These are phyloP conservation scores for Chloropsis cyanopogon DNA, from an alignment of 2,113 vertebrate genomes.

Conservation along the genomic window DNA sequence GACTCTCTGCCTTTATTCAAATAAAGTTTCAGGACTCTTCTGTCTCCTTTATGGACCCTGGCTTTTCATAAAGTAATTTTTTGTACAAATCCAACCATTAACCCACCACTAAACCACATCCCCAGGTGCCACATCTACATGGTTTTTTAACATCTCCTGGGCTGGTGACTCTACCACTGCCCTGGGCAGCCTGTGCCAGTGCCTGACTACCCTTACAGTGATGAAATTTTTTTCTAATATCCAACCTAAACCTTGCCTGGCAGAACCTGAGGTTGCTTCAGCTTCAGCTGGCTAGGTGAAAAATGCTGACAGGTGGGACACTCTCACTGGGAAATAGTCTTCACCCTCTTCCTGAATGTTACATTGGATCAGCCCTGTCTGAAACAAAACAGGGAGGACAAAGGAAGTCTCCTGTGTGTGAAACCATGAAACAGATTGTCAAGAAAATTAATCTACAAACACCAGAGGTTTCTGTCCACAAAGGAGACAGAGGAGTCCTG, in stretches of 20 bases:
- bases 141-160: not conserved
- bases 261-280: not conserved
- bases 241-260: not conserved
- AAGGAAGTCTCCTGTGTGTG: not conserved
- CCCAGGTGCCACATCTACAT: not conserved
- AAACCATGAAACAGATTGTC: not conserved
- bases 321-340: not conserved
- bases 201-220: not conserved
- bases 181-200: not conserved
- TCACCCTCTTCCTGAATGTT: not conserved
- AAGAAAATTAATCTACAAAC: not conserved
- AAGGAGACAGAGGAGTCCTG: not conserved
- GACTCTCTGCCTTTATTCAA: not conserved
- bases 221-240: not conserved
- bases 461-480: not conserved
- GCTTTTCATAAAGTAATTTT: not conserved
- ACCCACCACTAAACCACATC: not conserved
- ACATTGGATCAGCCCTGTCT: not conserved
- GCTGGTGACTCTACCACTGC: not conserved
- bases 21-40: not conserved
- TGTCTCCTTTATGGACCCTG: not conserved
- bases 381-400: not conserved
- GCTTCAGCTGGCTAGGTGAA: not conserved
- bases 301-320: not conserved
- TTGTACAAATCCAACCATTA: rapidly evolving